These are phyloP conservation scores for Lordiphosa fenestrarum DNA, from an alignment of 2,888 invertebrate species.

Conservation along the genomic window DNA sequence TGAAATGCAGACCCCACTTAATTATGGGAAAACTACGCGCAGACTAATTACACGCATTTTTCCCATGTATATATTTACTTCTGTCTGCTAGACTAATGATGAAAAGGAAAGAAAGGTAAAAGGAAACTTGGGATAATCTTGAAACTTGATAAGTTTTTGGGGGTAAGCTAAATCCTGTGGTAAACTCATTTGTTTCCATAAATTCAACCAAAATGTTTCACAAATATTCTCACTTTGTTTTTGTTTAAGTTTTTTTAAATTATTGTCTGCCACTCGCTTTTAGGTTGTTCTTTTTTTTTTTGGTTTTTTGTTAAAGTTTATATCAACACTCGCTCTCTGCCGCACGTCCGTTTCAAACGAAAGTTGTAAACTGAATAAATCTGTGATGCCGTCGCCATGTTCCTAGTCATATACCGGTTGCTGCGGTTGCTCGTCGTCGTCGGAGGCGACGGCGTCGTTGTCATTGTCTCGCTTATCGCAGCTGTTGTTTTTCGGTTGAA, in stretches of 20 bases:
- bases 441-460: constrained; percentile 12
- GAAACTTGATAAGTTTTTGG: constrained; percentile 18
- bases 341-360: constrained; percentile 77
- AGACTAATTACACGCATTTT: constrained; percentile 22
- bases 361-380: constrained; percentile 79
- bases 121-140: constrained; percentile 14
- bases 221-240: constrained; percentile 1
- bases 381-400: constrained; percentile 52
- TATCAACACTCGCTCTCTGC: constrained; percentile 7
- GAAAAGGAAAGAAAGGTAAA: constrained; percentile 20
- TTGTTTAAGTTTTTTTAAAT: constrained; percentile 3
- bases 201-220: neutral
- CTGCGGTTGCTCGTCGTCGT: constrained; percentile 23
- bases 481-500: constrained; percentile 44
- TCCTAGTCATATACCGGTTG: constrained; percentile 51
- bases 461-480: constrained; percentile 28
- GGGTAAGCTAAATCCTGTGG: neutral
- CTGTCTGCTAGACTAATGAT: constrained; percentile 16
- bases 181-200: constrained; percentile 14
- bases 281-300: neutral
- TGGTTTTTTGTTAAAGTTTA: neutral
- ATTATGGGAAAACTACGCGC: constrained; percentile 19
- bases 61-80: neutral
- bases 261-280: constrained; percentile 1
- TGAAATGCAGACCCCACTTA: constrained; percentile 15